Evolutionary conservation across 1,140 invertebrate species (phyloP), one percentile per base, ranked within the genome.

Genomic region (Bacillus rossius): DNA sequence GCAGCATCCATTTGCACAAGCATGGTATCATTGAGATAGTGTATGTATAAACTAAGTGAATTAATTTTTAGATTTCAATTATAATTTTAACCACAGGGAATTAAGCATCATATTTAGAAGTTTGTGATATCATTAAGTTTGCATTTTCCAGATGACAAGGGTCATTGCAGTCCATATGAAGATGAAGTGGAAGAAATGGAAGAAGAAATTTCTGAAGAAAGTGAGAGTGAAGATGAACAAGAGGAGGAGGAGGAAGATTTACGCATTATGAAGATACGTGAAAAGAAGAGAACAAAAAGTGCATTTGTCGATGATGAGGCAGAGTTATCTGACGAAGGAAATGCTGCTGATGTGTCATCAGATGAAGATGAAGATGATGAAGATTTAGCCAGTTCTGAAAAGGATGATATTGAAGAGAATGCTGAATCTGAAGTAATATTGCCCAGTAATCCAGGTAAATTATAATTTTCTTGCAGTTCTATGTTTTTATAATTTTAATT

Each of bases 121-220:
- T n/a, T n/a, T n/a, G n/a, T n/a, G n/a, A n/a, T n/a, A n/a, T n/a
- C n/a, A n/a, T n/a, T n/a, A n/a, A n/a, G n/a, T n/a, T n/a, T 34
- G 29, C 29, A 34, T 34, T 34, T 34, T 34, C 29, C 29, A 34
- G 29, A 34, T 34, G 10, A 34, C 29, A 34, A 34, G 29, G 10
- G 29, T 34, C 4, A 34, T 10, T 34, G 29, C 10, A 34, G 29
- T 10, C n/a, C 16, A 43, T 23, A 3, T 25, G 48, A 37, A 51
- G 54, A 50, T 10, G 70, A 68, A 59, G 71, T 74, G 61, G 70
- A 74, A 48, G 73, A 75, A 43, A 4, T 19, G 14, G 71, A 75
- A 55, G 70, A 69, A 45, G 70, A 71, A 53, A 65, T 71, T 34
- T 60, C 47, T 53, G 64, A 65, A 51, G 54, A 57, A 26, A 57